Conservation (phyloP, 2,888 invertebrate species). For the Ephialtes manifestator region DNA sequence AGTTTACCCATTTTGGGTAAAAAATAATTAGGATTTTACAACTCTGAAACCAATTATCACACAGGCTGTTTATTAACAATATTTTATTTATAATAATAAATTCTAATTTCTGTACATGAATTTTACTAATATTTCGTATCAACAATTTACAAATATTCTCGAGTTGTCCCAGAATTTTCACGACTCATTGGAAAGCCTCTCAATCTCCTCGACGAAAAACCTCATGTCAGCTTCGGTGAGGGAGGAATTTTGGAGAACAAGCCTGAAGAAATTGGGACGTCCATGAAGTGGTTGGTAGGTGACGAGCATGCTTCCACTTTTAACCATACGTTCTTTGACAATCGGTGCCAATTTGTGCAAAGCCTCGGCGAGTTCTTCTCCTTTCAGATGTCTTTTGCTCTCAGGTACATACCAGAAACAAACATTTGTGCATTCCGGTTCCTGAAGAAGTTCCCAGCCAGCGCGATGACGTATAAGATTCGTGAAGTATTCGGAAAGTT, state of each 20-base stretch:
- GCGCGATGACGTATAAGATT: slow-evolving; percentile 89
- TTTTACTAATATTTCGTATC: slow-evolving; percentile 16
- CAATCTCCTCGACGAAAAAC: slow-evolving; percentile 95
- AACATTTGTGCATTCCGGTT: slow-evolving; percentile 97
- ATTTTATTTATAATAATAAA: background rate
- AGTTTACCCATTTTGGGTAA: too few relatives aligned
- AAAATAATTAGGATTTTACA: too few relatives aligned
- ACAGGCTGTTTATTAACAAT: slow-evolving; percentile 19
- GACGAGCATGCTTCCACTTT: slow-evolving; percentile 97
- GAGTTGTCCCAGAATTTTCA: slow-evolving; percentile 5
- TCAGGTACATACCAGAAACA: slow-evolving; percentile 98
- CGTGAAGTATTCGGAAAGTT: slow-evolving; percentile 91
- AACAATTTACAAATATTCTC: slow-evolving; percentile 28
- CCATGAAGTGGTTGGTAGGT: slow-evolving; percentile 96
- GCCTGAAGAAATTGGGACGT: slow-evolving; percentile 97
- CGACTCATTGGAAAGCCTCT: slow-evolving; percentile 91
- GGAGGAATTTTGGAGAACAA: slow-evolving; percentile 96
- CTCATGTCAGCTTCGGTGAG: slow-evolving; percentile 94
- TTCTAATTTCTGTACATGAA: slow-evolving; percentile 26
- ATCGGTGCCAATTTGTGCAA: slow-evolving; percentile 95
- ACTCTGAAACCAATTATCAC: background rate
- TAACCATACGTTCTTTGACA: slow-evolving; percentile 98
- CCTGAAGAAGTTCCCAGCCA: slow-evolving; percentile 91
- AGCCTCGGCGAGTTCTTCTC: slow-evolving; percentile 85
- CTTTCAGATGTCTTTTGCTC: slow-evolving; percentile 87